phyloP scores from a whole-genome alignment of 2,888 invertebrate species.

The Aleiodes leptofemur region DNA sequence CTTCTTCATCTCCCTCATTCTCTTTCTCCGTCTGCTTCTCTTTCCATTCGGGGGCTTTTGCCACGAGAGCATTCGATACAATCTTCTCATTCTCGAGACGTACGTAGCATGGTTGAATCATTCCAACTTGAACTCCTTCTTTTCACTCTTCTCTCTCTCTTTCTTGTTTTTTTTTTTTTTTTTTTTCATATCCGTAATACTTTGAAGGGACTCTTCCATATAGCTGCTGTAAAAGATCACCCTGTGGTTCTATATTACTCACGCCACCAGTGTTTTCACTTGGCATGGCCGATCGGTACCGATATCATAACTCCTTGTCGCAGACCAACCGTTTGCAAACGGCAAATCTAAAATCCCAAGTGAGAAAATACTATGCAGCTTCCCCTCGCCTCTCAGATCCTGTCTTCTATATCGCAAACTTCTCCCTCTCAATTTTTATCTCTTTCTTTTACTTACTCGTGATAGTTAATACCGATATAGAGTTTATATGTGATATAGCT shows the following conservation, averaged over 20 bases:
- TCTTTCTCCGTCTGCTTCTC: slow-evolving; percentile 51
- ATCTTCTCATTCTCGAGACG: slow-evolving; percentile 60
- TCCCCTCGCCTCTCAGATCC: neutral
- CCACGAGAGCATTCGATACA: slow-evolving; percentile 66
- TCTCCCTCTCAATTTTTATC: slow-evolving; percentile 45
- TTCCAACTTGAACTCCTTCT: slow-evolving; percentile 32
- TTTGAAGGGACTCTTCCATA: slow-evolving; percentile 63
- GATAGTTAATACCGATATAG: slow-evolving; percentile 70
- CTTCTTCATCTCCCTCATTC: slow-evolving; percentile 48
- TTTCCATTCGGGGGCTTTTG: slow-evolving; percentile 59
- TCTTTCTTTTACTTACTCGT: slow-evolving; percentile 49
- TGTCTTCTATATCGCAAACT: slow-evolving; percentile 35
- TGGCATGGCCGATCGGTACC: slow-evolving; percentile 73
- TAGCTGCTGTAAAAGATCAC: slow-evolving; percentile 69
- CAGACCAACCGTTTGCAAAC: slow-evolving; percentile 65
- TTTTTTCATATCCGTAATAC: slow-evolving; percentile 17
- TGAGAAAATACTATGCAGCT: neutral
- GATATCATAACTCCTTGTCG: slow-evolving; percentile 76
- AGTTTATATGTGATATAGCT: slow-evolving; percentile 54
- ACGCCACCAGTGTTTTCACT: slow-evolving; percentile 74
- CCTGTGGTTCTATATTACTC: slow-evolving; percentile 74
- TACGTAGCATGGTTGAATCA: slow-evolving; percentile 42
- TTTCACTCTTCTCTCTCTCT: slow-evolving; percentile 16
- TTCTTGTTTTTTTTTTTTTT: neutral
- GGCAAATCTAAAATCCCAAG: slow-evolving; percentile 61